These are phyloP conservation scores for Nettapus auritus DNA, from an alignment of 2,113 vertebrate species.

Conservation along the genomic window DNA sequence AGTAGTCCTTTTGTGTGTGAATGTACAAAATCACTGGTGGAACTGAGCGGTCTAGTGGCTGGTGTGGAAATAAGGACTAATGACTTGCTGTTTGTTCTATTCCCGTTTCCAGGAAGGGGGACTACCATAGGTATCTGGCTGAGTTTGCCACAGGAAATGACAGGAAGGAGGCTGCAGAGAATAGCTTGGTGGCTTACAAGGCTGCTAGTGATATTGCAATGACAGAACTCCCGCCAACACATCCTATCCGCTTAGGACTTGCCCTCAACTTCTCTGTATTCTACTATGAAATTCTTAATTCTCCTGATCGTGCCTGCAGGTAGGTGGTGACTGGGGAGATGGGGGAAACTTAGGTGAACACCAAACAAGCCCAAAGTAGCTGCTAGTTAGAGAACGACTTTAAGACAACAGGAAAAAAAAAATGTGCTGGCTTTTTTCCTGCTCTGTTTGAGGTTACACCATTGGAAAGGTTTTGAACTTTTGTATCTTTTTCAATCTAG, in stretches of 20 bases:
- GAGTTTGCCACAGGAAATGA: conserved; percentile 98
- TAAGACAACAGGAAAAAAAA: not conserved
- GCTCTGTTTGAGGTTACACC: not conserved
- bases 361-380: not conserved
- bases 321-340: conserved; percentile 44
- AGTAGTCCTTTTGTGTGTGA: not conserved
- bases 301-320: conserved; percentile 99
- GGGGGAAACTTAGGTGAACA: not conserved
- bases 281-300: conserved; percentile 99
- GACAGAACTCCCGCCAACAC: conserved; percentile 94
- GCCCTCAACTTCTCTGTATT: conserved; percentile 99
- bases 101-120: conserved; percentile 89
- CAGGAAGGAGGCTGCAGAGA: conserved; percentile 98
- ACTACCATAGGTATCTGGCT: conserved; percentile 99
- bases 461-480: not conserved
- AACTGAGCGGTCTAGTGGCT: not conserved
- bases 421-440: not conserved
- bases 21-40: not conserved
- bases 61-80: not conserved
- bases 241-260: conserved; percentile 97
- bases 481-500: not conserved
- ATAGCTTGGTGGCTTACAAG: conserved; percentile 98
- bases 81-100: not conserved
- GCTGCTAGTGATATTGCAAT: conserved; percentile 97
- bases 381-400: not conserved